Percentiles rank a stretch among this genome's conserved stretches.
Evolutionary conservation across 2,113 vertebrate genomes (phyloP).

Genomic region (Takifugu bimaculatus): DNA sequence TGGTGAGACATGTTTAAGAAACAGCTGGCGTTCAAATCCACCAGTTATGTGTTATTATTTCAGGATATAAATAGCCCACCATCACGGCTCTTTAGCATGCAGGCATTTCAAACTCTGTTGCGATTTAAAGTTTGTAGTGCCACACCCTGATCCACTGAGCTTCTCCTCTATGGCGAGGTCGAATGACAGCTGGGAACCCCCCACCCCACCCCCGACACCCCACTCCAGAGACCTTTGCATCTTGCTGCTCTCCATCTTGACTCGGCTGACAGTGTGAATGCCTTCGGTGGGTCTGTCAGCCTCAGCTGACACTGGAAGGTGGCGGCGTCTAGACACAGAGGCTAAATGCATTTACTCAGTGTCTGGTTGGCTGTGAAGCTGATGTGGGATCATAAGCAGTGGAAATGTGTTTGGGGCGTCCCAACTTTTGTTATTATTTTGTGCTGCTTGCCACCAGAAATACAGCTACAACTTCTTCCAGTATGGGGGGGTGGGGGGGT

Average conservation of each 20-base stretch:
- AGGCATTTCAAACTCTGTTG: conserved; percentile 23
- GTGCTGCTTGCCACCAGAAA: conserved; percentile 28
- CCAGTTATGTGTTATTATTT: not conserved
- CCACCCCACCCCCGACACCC: conserved; percentile 1
- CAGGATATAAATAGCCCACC: not conserved
- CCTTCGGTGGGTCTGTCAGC: conserved; percentile 38
- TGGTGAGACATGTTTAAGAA: not conserved
- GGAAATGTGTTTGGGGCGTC: conserved; percentile 17
- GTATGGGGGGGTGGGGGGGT: conserved; percentile 16
- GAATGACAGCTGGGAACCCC: conserved; percentile 51
- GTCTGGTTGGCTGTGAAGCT: conserved; percentile 17
- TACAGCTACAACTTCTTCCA: conserved; percentile 7
- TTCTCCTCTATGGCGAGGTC: conserved; percentile 23
- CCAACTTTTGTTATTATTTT: conserved; percentile 33
- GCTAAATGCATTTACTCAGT: conserved; percentile 27
- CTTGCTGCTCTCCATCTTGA: conserved; percentile 16
- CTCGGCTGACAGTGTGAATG: conserved; percentile 40
- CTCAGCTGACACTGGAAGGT: conserved; percentile 42
- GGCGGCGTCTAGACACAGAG: conserved; percentile 44
- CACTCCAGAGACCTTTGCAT: conserved; percentile 3
- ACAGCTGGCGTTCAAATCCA: not conserved
- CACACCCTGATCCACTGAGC: conserved; percentile 31
- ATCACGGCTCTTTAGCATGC: not conserved
- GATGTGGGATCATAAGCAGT: not conserved
- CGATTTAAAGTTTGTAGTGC: conserved; percentile 26